phyloP scores from a whole-genome alignment of 35 echinoderm and acorn worm genomes.

The Lytechinus variegatus region DNA sequence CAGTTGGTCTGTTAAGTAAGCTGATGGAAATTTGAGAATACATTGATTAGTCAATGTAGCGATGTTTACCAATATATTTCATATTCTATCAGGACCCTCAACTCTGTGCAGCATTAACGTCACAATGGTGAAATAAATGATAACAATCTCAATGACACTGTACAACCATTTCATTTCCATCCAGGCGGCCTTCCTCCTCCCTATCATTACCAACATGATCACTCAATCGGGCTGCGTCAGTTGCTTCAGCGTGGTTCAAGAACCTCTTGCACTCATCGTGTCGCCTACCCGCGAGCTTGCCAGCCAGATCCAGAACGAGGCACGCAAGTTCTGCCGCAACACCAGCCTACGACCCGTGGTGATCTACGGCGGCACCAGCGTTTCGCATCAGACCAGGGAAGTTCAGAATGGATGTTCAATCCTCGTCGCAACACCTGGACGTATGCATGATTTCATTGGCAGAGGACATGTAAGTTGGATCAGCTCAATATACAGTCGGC shows the following conservation, averaged over 20 bases:
- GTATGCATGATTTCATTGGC: constrained; percentile 88
- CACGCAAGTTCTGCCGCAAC: constrained; percentile 79
- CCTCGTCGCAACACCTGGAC: constrained; percentile 89
- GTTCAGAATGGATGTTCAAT: constrained; percentile 72
- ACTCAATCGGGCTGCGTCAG: constrained; percentile 57
- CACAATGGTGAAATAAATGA: too few relatives aligned
- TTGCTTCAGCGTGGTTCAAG: constrained; percentile 67
- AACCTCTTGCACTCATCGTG: constrained; percentile 87
- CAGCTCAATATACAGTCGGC: too few relatives aligned
- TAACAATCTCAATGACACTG: too few relatives aligned
- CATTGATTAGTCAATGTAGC: too few relatives aligned
- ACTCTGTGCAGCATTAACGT: too few relatives aligned
- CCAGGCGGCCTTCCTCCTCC: constrained; percentile 95
- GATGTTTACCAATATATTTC: too few relatives aligned
- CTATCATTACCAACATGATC: constrained; percentile 82
- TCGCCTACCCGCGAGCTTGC: constrained; percentile 95
- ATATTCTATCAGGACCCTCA: too few relatives aligned
- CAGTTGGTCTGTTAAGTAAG: too few relatives aligned
- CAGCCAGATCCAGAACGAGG: constrained; percentile 89
- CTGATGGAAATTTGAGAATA: too few relatives aligned
- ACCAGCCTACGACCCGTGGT: constrained; percentile 84
- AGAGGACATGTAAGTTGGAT: constrained; percentile 67
- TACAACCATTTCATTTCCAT: not conserved
- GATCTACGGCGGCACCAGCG: constrained; percentile 91
- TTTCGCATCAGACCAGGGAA: constrained; percentile 70